These are phyloP conservation scores for Toxostoma redivivum DNA, from an alignment of 2,113 vertebrate genomes.

Conservation along the genomic window DNA sequence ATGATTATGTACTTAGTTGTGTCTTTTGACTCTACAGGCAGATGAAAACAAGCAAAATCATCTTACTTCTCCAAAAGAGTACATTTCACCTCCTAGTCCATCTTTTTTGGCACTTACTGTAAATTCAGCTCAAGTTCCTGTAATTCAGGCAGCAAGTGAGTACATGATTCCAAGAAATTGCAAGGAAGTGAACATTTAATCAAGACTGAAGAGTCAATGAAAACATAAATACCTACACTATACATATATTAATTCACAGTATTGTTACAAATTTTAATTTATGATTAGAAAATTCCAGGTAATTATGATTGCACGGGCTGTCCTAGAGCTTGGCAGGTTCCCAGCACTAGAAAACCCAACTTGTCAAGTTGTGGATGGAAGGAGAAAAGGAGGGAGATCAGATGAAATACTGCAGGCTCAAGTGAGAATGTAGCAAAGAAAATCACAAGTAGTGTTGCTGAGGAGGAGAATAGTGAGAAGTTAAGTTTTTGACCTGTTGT, in stretches of 20 bases:
- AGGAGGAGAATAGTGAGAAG: background rate
- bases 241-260: background rate
- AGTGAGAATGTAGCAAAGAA: background rate
- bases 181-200: background rate
- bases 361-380: background rate
- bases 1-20: background rate
- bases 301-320: background rate
- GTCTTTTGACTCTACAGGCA: conserved; percentile 49
- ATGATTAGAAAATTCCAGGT: background rate
- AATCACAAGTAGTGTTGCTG: background rate
- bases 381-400: background rate
- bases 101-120: conserved; percentile 29
- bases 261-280: background rate
- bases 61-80: conserved; percentile 30
- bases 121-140: conserved; percentile 38
- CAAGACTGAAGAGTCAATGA: background rate
- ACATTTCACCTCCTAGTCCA: conserved; percentile 49
- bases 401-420: background rate
- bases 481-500: background rate
- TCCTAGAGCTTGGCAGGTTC: background rate
- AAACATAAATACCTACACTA: background rate
- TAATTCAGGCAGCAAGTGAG: conserved; percentile 76
- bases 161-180: background rate
- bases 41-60: conserved; percentile 3
- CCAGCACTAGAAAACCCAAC: background rate